Conservation (phyloP, 2,113 vertebrate genomes). For the Junco hyemalis region DNA sequence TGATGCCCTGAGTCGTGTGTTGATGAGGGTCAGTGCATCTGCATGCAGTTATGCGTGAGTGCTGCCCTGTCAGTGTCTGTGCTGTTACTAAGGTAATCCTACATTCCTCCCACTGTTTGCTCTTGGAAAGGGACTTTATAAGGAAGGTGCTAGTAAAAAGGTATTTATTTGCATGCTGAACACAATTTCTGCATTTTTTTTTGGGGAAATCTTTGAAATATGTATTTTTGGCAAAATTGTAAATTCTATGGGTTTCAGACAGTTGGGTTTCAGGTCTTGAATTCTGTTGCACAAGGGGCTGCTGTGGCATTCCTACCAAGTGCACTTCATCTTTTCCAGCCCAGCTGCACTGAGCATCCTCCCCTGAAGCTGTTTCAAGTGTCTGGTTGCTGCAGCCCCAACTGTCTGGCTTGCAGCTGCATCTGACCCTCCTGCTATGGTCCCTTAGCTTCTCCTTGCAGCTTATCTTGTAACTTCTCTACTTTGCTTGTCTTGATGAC, state of each 20-base stretch:
- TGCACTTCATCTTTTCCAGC: not conserved
- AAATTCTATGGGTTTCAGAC: not conserved
- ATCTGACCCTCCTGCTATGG: not conserved
- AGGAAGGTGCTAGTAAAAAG: not conserved
- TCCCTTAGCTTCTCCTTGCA: not conserved
- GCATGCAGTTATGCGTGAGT: not conserved
- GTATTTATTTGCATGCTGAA: not conserved
- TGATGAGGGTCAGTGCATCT: not conserved
- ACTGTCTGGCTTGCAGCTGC: slow-evolving; percentile 46
- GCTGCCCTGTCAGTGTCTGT: not conserved
- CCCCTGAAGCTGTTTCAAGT: not conserved
- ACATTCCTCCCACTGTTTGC: not conserved
- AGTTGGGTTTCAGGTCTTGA: slow-evolving; percentile 10
- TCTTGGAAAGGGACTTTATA: not conserved
- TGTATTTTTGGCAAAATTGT: not conserved
- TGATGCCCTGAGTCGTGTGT: not conserved
- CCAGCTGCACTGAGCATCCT: not conserved
- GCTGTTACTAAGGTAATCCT: not conserved
- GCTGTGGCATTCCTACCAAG: not conserved
- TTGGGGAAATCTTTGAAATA: not conserved
- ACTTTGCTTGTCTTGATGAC: not conserved
- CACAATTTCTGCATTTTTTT: not conserved
- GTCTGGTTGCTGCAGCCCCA: not conserved
- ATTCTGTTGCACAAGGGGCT: not conserved
- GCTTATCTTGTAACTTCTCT: not conserved